Evolutionary conservation across 2,113 vertebrate genomes (phyloP).

Genomic region (Lepisosteus osseus): DNA sequence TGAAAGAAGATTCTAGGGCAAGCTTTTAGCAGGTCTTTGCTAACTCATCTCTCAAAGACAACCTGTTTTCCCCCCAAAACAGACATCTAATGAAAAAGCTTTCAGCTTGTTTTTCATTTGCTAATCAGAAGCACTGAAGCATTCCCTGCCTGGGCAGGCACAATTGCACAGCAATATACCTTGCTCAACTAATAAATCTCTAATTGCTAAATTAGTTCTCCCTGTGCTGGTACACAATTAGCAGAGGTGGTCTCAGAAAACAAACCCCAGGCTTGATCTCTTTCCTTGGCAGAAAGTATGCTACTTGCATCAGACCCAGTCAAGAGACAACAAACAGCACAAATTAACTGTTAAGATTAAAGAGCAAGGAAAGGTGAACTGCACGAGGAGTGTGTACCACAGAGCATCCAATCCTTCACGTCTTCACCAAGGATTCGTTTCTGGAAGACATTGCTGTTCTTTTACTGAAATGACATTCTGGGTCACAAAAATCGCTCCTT

Average conservation of each 20-base stretch:
- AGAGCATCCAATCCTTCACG: conserved; percentile 4
- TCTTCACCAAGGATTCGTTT: not conserved
- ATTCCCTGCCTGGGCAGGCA: conserved; percentile 38
- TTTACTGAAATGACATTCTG: too few species aligned
- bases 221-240: conserved; percentile 42
- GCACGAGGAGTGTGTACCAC: not conserved
- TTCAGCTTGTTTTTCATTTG: conserved; percentile 65
- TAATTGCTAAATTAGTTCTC: conserved; percentile 47
- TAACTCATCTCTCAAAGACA: conserved; percentile 46
- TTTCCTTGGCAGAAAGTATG: not conserved
- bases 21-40: conserved; percentile 57
- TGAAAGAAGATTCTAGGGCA: conserved; percentile 4
- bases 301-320: not conserved
- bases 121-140: conserved; percentile 52
- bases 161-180: conserved; percentile 29
- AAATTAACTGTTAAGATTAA: not conserved
- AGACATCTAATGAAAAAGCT: conserved; percentile 69
- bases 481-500: too few species aligned
- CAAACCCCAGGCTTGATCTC: not conserved
- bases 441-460: too few species aligned
- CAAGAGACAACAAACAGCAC: conserved; percentile 21
- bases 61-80: conserved; percentile 43
- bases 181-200: conserved; percentile 42
- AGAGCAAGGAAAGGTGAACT: not conserved
- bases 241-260: conserved; percentile 30